Conservation (phyloP, 2,888 invertebrate species). For the Hedya salicella region DNA sequence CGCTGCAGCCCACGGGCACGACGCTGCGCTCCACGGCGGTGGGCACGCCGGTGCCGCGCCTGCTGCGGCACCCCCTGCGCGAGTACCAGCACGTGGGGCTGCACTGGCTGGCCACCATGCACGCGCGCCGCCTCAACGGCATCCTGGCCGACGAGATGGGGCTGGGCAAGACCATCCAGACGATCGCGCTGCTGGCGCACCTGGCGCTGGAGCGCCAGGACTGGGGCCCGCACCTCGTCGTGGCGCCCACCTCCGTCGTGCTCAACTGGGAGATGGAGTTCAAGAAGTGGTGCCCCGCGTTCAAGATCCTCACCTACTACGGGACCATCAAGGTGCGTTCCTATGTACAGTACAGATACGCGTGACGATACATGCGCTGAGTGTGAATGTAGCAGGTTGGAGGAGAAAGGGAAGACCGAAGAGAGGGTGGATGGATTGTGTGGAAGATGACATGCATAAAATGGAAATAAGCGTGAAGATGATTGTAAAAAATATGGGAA, state of each 20-base stretch:
- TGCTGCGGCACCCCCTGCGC: slow-evolving; percentile 94
- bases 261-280: slow-evolving; percentile 99
- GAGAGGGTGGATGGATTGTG: no score
- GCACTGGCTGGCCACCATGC: slow-evolving; percentile 99
- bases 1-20: slow-evolving; percentile 99
- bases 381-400: no score
- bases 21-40: slow-evolving; percentile 97
- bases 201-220: slow-evolving; percentile 95
- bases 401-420: no score
- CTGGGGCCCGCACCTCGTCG: slow-evolving; percentile 99
- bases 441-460: no score
- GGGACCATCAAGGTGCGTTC: slow-evolving; percentile 91
- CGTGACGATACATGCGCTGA: no score
- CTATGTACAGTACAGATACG: no score
- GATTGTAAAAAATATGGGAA: no score
- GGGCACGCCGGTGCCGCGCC: slow-evolving; percentile 96
- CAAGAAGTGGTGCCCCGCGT: slow-evolving; percentile 99
- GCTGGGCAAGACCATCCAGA: slow-evolving; percentile 98
- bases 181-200: slow-evolving; percentile 96
- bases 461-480: no score
- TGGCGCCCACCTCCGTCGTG: slow-evolving; percentile 99
- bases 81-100: slow-evolving; percentile 99
- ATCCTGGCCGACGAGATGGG: slow-evolving; percentile 99
- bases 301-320: slow-evolving; percentile 99
- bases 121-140: slow-evolving; percentile 96